Base-by-base conservation (phyloP, 2,113 vertebrate genomes). In the Ictalurus furcatus region DNA sequence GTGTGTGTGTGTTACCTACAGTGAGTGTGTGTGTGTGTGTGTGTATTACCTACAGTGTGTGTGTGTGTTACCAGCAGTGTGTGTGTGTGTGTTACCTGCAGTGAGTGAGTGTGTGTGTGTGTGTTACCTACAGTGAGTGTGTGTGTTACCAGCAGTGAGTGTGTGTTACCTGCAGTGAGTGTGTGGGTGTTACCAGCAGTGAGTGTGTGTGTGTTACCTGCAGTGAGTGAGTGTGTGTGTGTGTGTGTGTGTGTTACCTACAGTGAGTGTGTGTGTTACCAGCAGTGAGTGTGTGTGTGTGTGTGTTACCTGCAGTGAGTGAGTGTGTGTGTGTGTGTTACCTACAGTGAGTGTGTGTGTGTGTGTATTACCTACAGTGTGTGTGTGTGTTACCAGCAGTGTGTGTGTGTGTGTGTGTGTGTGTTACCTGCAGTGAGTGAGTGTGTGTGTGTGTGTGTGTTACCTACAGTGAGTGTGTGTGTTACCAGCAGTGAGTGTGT, bases 151-250 rank as follows among this genome's bases (percentile, higher is more conserved):
- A n/a, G n/a, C n/a, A n/a, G n/a, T n/a, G 28, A 30, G 65, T 67
- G 44, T 6, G 44, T 67, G 65, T 67, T 67, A 67, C 28, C 65
- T 13, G 65, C 37, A 44, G 73, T 44, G 73, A 2, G 19, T 73
- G 69, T 44, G 73, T 44, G 73, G 44, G 73, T 76, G 21, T 76
- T 34, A 34, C 34, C 34, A 1, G 34, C 34, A 34, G 73, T 44
- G 73, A 3, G 73, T 34, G 44, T 79, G 44, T 79, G n/a, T n/a
- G n/a, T n/a, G n/a, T n/a, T 89, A 95, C 95, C 94, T 92, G 93
- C 86, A 83, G 83, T 6, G 84, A 71, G 87, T 1, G 65, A n/a
- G n/a, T n/a, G n/a, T n/a, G n/a, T 88, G 3, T 84, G 84, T 0
- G 96, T 96, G 25, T 95, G 34, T 34, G 34, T 34, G 34, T 34